Conservation (phyloP, 1,140 invertebrate species). For the Drosophila prosaltans region DNA sequence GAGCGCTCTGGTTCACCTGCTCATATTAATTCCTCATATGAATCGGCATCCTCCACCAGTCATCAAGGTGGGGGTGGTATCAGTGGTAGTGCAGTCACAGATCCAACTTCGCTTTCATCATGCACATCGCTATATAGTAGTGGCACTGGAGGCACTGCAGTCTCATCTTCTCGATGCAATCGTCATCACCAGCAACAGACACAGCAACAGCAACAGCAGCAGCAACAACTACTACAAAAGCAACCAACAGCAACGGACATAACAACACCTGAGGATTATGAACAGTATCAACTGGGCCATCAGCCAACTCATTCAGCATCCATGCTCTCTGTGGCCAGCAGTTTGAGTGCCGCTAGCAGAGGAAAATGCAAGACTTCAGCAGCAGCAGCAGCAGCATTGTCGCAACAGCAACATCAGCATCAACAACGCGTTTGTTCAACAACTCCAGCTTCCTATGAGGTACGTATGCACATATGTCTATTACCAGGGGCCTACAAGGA, state of each 20-base stretch:
- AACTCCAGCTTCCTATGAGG: conserved; percentile 43
- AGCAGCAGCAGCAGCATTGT: conserved; percentile 21
- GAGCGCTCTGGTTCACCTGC: conserved; percentile 46
- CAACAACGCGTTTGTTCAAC: background rate
- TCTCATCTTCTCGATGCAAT: conserved; percentile 45
- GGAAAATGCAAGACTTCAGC: conserved; percentile 42
- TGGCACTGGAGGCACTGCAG: conserved; percentile 45
- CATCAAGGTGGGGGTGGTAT: conserved; percentile 14
- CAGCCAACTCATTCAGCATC: conserved; percentile 55
- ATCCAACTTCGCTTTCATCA: conserved; percentile 56
- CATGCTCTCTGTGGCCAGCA: conserved; percentile 54
- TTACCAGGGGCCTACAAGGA: background rate
- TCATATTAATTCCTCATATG: conserved; percentile 66
- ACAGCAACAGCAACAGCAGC: conserved; percentile 35
- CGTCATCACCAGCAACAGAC: conserved; percentile 52
- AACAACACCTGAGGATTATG: conserved; percentile 62
- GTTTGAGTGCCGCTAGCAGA: conserved; percentile 46
- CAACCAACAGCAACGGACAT: conserved; percentile 38
- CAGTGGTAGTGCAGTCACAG: conserved; percentile 30
- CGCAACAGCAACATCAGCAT: conserved; percentile 1
- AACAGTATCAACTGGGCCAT: conserved; percentile 68
- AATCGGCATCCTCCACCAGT: conserved; percentile 56
- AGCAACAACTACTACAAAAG: conserved; percentile 19
- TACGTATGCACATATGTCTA: conserved; percentile 55
- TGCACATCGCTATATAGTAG: conserved; percentile 58